A percentile compares a stretch with the other conserved stretches of the same genome.
Conservation (phyloP, 2,113 vertebrate genomes). For the Suricata suricatta region DNA sequence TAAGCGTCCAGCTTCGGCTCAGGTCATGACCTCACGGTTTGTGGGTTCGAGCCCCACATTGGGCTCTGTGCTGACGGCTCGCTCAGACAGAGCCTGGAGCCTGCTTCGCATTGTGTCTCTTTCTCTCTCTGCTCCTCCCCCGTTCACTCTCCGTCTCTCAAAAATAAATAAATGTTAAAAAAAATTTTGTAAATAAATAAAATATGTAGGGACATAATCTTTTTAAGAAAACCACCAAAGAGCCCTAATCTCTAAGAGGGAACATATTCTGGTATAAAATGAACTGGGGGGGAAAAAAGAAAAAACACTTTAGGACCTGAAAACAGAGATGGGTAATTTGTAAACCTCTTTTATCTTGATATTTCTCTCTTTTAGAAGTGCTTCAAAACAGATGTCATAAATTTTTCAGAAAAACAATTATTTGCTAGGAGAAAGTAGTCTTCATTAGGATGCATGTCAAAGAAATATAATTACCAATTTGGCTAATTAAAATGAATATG, state of each 20-base stretch:
- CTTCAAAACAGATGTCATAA: slow-evolving; percentile 42
- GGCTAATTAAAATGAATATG: slow-evolving; percentile 73
- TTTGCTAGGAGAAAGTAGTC: slow-evolving; percentile 76
- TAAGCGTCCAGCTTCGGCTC: no score
- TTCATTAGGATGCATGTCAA: slow-evolving; percentile 75
- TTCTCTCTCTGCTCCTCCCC: no score
- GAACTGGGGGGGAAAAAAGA: neutral
- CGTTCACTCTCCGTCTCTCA: no score
- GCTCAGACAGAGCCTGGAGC: no score
- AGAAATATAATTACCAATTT: slow-evolving; percentile 80
- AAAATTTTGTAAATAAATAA: no score
- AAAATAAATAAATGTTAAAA: no score
- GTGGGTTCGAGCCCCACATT: no score
- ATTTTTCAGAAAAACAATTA: slow-evolving; percentile 77
- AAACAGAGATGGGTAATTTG: neutral
- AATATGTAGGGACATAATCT: neutral
- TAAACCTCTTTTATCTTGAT: neutral
- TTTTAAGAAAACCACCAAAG: neutral
- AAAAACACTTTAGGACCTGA: neutral
- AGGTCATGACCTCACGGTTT: no score
- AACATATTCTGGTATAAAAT: neutral
- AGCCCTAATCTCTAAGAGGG: neutral
- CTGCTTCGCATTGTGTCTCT: no score
- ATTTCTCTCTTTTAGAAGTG: slow-evolving; percentile 36
- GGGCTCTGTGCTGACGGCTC: no score